Evolutionary conservation across 1,140 invertebrate genomes (phyloP).

Genomic region (Hyposmocoma kahamanoa): DNA sequence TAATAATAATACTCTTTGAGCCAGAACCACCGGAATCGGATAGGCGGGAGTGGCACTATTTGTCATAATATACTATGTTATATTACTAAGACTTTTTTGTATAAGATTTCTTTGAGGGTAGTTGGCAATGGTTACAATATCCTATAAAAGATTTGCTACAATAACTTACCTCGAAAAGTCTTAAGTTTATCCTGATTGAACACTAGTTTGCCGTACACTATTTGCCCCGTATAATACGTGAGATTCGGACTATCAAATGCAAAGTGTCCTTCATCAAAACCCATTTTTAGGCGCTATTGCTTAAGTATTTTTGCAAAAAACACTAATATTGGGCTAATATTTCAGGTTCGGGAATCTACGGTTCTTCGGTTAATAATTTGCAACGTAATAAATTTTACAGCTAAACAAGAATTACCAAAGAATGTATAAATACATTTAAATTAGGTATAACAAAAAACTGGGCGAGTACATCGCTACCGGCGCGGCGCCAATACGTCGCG

Average conservation of each 20-base stretch:
- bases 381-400: background rate
- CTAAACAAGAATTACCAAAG: background rate
- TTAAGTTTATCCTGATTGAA: conserved; percentile 75
- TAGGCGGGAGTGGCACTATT: background rate
- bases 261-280: conserved; percentile 74
- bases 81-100: background rate
- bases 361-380: background rate
- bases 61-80: background rate
- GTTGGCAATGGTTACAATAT: background rate
- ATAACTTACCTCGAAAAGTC: conserved; percentile 74
- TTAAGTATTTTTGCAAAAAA: conserved; percentile 1
- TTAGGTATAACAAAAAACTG: background rate
- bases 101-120: background rate
- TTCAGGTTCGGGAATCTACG: background rate
- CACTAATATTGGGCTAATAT: background rate
- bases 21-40: background rate
- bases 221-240: conserved; percentile 78
- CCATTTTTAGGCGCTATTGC: conserved; percentile 42
- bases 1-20: background rate
- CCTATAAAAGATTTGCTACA: background rate
- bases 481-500: too few species aligned
- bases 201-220: conserved; percentile 74
- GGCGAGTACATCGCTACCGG: too few species aligned
- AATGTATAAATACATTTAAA: background rate
- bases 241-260: conserved; percentile 77